phyloP scores from a whole-genome alignment of 1,140 invertebrate species.

The Drosophila ohnishii region DNA sequence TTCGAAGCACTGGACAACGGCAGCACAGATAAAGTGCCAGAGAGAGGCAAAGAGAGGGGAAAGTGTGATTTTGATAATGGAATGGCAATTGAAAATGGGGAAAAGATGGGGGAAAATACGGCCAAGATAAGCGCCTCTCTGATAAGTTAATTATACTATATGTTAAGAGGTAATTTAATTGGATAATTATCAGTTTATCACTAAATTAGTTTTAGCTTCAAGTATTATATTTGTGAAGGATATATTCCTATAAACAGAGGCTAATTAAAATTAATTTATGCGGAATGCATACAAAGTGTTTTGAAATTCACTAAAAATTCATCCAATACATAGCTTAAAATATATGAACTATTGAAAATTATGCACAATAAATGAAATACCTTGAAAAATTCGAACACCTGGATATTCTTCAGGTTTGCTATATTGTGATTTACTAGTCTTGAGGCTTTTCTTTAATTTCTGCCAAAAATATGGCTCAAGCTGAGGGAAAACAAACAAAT shows the following conservation, averaged over 20 bases:
- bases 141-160: slow-evolving; percentile 15
- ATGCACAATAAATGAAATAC: neutral
- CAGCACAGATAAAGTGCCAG: slow-evolving; percentile 4
- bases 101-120: neutral
- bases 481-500: neutral
- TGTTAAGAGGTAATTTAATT: slow-evolving; percentile 17
- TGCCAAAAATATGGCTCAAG: neutral
- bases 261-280: neutral
- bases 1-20: slow-evolving; percentile 7
- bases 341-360: too few species aligned
- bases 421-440: neutral
- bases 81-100: slow-evolving; percentile 1
- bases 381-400: neutral
- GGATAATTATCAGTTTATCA: slow-evolving; percentile 3
- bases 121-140: slow-evolving; percentile 1
- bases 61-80: slow-evolving; percentile 14
- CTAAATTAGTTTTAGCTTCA: slow-evolving; percentile 7
- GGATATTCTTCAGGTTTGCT: neutral
- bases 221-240: neutral
- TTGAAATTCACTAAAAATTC: neutral
- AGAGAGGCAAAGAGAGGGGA: neutral
- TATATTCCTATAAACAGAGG: neutral
- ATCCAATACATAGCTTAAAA: neutral
- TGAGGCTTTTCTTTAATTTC: neutral
- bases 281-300: neutral